These are phyloP conservation scores for Karalla daura DNA, from an alignment of 2,797 vertebrate species.

Conservation along the genomic window DNA sequence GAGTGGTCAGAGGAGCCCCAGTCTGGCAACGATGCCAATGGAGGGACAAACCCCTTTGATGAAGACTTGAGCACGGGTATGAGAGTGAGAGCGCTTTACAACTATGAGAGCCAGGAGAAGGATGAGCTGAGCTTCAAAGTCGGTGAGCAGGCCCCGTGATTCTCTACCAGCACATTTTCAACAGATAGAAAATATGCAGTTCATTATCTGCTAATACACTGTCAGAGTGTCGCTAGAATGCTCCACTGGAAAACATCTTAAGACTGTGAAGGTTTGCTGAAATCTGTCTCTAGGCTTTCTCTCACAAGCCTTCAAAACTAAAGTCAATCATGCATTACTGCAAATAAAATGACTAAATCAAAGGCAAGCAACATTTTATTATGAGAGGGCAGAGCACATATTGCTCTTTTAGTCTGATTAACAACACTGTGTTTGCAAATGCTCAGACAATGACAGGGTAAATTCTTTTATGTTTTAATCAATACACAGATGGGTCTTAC, in stretches of 20 bases:
- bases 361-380: too few species aligned
- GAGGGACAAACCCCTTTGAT: slow-evolving; percentile 90
- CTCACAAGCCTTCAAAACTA: too few species aligned
- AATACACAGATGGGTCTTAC: neutral
- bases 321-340: too few species aligned
- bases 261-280: too few species aligned
- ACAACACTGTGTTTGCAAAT: too few species aligned
- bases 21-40: slow-evolving; percentile 90
- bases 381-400: too few species aligned
- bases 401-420: too few species aligned
- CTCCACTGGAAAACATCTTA: neutral
- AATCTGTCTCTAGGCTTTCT: too few species aligned
- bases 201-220: neutral
- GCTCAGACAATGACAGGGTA: too few species aligned
- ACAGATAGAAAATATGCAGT: too few species aligned
- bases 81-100: slow-evolving; percentile 93
- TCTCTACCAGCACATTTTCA: neutral
- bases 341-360: too few species aligned
- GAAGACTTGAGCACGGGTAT: slow-evolving; percentile 88
- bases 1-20: slow-evolving; percentile 95
- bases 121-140: slow-evolving; percentile 97
- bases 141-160: slow-evolving; percentile 74
- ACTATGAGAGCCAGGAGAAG: slow-evolving; percentile 96
- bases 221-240: neutral
- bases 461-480: neutral